Percentiles rank a stretch among this genome's conserved stretches.
Conservation (phyloP, 2,888 invertebrate species). For the Heteropelma amictum region DNA sequence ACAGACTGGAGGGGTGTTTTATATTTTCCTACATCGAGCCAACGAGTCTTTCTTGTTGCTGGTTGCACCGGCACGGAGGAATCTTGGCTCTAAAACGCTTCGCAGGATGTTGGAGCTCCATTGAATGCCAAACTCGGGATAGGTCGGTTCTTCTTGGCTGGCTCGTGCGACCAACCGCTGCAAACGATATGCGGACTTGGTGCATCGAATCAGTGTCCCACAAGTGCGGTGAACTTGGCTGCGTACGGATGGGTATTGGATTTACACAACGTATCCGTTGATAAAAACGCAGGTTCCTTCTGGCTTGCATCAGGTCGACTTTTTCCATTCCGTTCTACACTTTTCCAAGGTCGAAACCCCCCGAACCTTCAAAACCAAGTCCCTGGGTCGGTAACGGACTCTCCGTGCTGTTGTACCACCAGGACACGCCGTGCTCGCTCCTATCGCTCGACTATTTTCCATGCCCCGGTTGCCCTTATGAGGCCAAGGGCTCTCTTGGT, state of each 20-base stretch:
- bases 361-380: conserved; percentile 16
- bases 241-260: too few relatives aligned
- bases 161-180: too few relatives aligned
- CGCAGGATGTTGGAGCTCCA: neutral
- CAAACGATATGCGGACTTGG: too few relatives aligned
- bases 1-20: neutral
- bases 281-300: too few relatives aligned
- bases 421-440: conserved; percentile 15
- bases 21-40: neutral
- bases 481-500: conserved; percentile 44
- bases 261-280: too few relatives aligned
- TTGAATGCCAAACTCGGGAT: neutral
- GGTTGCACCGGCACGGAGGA: neutral
- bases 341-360: too few relatives aligned
- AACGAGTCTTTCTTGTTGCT: conserved; percentile 2
- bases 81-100: conserved; percentile 20
- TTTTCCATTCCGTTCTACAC: too few relatives aligned
- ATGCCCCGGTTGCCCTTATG: conserved; percentile 37
- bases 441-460: conserved; percentile 48
- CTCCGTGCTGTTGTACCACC: conserved; percentile 2
- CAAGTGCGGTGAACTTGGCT: too few relatives aligned
- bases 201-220: too few relatives aligned
- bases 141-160: neutral
- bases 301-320: too few relatives aligned
- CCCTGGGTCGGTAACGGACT: neutral